Evolutionary conservation across 2,888 invertebrate species (phyloP), one percentile per base, ranked within the genome.

Genomic region (Lymantria dispar): DNA sequence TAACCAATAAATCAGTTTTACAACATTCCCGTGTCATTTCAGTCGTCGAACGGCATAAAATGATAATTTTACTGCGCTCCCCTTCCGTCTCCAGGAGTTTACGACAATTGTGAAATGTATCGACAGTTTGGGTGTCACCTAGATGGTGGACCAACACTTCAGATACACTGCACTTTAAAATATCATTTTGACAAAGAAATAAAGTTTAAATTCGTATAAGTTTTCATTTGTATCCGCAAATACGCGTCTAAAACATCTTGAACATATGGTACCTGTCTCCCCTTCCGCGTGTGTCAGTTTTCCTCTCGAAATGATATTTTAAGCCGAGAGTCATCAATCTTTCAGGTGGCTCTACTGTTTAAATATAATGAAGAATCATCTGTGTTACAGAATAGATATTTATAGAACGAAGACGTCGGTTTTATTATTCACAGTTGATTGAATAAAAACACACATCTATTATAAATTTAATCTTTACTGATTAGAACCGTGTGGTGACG

Each of bases 21-120:
- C 90, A 90, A 82, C 91, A 88, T 89, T 88, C 89, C 85, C 73
- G 85, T 87, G 91, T 90, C 91, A 88, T 91, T 90, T 91, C 91
- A 88, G 87, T 87, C 90, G 87, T 87, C 87, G 89, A 88, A 89
- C 84, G 89, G 83, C 88, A 87, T 91, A 91, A 91, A 91, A 91
- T 90, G 87, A 91, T 91, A 90, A 91, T 91, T 91, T 91, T 89
- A 91, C 83, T 82, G 86, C 85, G 78, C 78, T 87, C 88, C 86
- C 89, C 88, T 91, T 90, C 90, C 90, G 87, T 86, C 88, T 88
- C 66, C 82, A 77, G 70, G 77, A 83, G 79, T 91, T 91, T 91
- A 91, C 89, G 91, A 90, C 91, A 89, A 90, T 88, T 90, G 90
- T 89, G 89, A 91, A 91, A 91, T 90, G 91, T 90, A 91, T 91